Conservation (phyloP, 2,797 vertebrate species). For the Sebastolobus alascanus region DNA sequence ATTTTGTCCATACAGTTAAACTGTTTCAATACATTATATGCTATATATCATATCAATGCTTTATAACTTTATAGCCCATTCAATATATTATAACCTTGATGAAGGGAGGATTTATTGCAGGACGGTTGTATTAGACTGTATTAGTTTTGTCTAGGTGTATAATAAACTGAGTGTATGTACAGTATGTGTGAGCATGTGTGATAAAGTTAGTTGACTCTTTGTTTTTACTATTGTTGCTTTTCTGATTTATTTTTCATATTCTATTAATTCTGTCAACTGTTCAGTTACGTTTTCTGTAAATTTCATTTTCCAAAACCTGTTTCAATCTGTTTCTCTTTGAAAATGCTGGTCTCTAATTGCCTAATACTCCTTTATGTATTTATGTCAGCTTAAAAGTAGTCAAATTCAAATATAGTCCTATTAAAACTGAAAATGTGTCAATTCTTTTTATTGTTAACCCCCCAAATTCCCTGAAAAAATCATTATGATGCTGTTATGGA, state of each 20-base stretch:
- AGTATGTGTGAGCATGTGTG: neutral
- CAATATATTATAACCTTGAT: neutral
- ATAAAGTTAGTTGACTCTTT: neutral
- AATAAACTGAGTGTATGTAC: no score
- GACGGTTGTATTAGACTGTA: no score
- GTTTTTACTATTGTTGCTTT: neutral
- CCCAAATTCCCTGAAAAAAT: neutral
- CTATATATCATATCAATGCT: neutral
- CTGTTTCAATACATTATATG: neutral
- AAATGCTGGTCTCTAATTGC: neutral
- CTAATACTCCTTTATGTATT: neutral
- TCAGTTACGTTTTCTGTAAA: neutral
- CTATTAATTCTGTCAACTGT: neutral
- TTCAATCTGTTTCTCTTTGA: conserved; percentile 1
- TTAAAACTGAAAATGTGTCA: neutral
- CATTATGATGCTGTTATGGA: neutral
- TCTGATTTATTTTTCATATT: neutral
- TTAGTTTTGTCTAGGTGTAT: no score
- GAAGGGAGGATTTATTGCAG: neutral
- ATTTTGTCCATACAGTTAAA: neutral
- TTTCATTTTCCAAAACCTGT: neutral
- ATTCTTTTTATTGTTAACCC: neutral
- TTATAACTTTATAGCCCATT: neutral
- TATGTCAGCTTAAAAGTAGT: neutral
- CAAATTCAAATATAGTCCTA: neutral